Evolutionary conservation across 64 coral and sea anemone species (phyloP).

Genomic region (Pocillopora damicornis): DNA sequence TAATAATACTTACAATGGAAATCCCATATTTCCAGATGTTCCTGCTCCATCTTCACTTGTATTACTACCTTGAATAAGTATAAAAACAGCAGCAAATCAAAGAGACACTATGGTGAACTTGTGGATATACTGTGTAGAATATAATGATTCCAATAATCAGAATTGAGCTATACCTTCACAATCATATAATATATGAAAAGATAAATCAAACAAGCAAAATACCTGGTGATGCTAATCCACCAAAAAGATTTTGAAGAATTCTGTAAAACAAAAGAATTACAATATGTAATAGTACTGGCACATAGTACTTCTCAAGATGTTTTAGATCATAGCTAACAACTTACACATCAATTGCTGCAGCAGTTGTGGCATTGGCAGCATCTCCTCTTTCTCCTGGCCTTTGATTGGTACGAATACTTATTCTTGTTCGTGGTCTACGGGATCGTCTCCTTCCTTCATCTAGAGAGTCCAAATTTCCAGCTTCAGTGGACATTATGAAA

Average conservation of each 20-base stretch:
- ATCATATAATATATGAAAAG: neutral
- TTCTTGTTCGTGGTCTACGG: conserved; percentile 57
- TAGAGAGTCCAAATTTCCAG: neutral
- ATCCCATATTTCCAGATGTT: conserved; percentile 18
- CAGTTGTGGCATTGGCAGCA: conserved; percentile 42
- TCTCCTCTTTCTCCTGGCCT: conserved; percentile 12
- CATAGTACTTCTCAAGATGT: neutral
- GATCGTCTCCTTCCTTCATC: conserved; percentile 48
- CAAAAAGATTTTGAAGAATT: conserved; percentile 46
- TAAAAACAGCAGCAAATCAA: neutral
- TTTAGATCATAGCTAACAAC: neutral
- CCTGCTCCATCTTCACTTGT: conserved; percentile 52
- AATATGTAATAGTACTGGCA: neutral
- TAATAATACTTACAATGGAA: conserved; percentile 51
- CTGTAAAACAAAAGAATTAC: neutral
- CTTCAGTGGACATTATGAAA: no score
- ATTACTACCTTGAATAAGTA: neutral
- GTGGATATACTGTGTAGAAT: no score
- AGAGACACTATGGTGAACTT: no score
- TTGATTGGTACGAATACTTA: conserved; percentile 36
- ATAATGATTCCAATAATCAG: no score
- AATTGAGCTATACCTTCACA: neutral
- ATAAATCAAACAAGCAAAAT: neutral
- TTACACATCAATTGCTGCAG: conserved; percentile 74
- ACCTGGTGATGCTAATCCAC: conserved; percentile 21